Base-by-base conservation (phyloP, 1,140 invertebrate species). In the Eriosoma lanigerum region DNA sequence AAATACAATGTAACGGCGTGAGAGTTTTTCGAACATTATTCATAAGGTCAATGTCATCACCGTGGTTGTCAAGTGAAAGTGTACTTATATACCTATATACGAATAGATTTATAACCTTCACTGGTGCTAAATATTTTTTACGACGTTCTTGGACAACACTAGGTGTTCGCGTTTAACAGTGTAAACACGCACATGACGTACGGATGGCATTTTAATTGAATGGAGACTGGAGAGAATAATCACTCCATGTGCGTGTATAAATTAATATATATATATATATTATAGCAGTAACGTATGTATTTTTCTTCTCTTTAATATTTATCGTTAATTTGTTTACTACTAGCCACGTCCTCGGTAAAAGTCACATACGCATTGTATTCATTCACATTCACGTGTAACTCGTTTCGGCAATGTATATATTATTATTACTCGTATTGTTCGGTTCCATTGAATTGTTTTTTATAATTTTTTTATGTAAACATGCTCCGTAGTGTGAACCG, bases 321-420 rank as follows among this genome's bases (percentile, higher is more conserved):
- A 52, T 52, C 6, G 12, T 44, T n/a, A n/a, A 15, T 29, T 66
- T 44, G n/a, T 44, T 66, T 38, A 66, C 62, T 44, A n/a, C 62
- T 32, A n/a, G n/a, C 10, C 26, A 17, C 56, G 62, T 66, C 62
- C 32, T 44, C 62, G 62, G 62, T 32, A 66, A 66, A 44, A 66
- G 19, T 44, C 58, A 10, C 26, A 21, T n/a, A 17, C 15, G 52
- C 17, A 52, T 19, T 15, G 2, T 38, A 38, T 19, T 5, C 50
- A 52, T 19, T 19, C 50, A 52, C 15, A 2, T 19, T 15, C 50
- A 38, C 19, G 6, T n/a, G n/a, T n/a, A n/a, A n/a, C n/a, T n/a
- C n/a, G n/a, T n/a, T 54, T 54, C 56, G 56, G 26, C 24, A 24
- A 60, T 6, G 56, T 17, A 21, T 1, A 21, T 29, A 29, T 26